Evolutionary conservation across 1,140 invertebrate genomes (phyloP).

Genomic region (Heliconius hewitsoni): DNA sequence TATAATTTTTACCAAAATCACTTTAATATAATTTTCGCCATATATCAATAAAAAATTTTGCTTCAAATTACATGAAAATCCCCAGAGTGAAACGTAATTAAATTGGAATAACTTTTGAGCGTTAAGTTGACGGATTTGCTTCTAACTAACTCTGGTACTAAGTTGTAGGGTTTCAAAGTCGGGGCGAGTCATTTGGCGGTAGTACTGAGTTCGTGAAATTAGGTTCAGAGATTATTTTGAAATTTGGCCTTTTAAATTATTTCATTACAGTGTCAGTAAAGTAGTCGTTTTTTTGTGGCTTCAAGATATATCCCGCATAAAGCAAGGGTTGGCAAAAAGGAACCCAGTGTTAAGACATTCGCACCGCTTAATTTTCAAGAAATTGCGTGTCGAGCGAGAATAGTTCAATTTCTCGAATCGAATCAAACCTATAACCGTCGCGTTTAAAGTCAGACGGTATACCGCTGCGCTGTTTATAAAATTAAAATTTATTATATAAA

Average conservation of each 20-base stretch:
- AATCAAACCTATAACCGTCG: no score
- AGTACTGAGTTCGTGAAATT: neutral
- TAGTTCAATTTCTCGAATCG: no score
- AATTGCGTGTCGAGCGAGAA: no score
- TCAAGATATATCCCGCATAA: no score
- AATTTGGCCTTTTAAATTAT: neutral
- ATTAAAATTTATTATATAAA: no score
- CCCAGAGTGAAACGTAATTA: constrained; percentile 23
- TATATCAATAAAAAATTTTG: neutral
- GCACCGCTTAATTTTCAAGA: no score
- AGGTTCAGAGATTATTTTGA: neutral
- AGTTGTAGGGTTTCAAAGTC: constrained; percentile 25
- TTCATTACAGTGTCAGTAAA: neutral
- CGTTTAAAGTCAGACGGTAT: no score
- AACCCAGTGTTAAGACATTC: no score
- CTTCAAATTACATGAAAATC: constrained; percentile 27
- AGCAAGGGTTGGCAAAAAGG: no score
- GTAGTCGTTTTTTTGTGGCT: no score
- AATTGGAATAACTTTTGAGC: constrained; percentile 28
- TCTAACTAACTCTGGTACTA: neutral
- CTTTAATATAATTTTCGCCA: neutral
- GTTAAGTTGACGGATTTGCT: constrained; percentile 18
- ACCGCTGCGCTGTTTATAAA: no score
- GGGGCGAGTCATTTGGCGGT: neutral
- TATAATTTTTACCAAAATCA: no score